Base-by-base conservation (phyloP, 2,888 invertebrate genomes). In the Apamea monoglypha region DNA sequence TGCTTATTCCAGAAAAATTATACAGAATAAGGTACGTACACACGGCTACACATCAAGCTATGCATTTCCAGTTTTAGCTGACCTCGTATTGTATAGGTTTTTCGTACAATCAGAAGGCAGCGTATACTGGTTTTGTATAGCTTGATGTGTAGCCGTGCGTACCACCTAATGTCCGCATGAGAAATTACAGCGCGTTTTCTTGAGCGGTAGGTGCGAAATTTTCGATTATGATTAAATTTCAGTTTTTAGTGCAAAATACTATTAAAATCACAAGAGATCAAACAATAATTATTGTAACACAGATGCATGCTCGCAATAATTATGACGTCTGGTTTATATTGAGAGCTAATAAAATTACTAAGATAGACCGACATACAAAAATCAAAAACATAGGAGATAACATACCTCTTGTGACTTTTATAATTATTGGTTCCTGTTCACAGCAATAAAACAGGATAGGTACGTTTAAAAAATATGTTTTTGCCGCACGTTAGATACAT, bases 191-290 rank as follows among this genome's bases (percentile, higher is more conserved):
- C 25, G n/a, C 2, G 32, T 63, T 63, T 56, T 53, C 59, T 56
- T 71, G 25, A 59, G 6, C 25, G 1, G 7, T 21, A 64, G 4
- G 21, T 44, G 14, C 14, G 0, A 25, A 0, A 25, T 32, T 64
- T n/a, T 53, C 53, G 10, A 78, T 78, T 56, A n/a, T 5, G 32
- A 67, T 67, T 78, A 56, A 56, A 66, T 47, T 79, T 36, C 4
- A 3, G 21, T 68, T 21, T 67, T 47, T 25, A 77, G 18, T 36
- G 21, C 76, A 47, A 16, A 79, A 47, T 66, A 47, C 12, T 47
- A 29, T 32, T 80, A 29, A 80, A 69, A 71, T 47, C 14, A 50
- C 63, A 64, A 79, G 12, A n/a, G 6, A 40, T 40, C 40, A 40
- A 14, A 18, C 50, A 64, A 78, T 78, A 4, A 40, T 25, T 50